phyloP scores from a whole-genome alignment of 2,888 invertebrate species.

The Macrostomum cliftonense region DNA sequence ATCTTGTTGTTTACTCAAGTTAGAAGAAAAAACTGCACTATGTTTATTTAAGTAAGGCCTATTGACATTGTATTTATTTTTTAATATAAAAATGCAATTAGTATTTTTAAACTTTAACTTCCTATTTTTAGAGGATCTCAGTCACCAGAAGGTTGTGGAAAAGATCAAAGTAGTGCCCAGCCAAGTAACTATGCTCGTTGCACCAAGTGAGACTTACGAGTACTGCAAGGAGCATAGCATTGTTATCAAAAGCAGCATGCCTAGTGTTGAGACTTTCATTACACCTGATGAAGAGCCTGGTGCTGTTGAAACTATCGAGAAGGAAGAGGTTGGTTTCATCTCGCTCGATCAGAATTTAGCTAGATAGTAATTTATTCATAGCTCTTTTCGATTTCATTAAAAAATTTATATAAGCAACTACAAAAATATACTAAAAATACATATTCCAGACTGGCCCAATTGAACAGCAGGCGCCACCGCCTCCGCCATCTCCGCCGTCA shows the following conservation, averaged over 20 bases:
- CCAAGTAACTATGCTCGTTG: conserved; percentile 1
- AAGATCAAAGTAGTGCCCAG: conserved; percentile 1
- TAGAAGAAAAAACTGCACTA: no score
- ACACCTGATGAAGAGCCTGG: not conserved
- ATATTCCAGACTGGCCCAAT: no score
- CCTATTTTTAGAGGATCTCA: not conserved
- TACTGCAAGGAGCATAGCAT: conserved; percentile 3
- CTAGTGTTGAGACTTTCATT: not conserved
- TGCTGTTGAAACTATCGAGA: not conserved
- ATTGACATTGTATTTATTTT: no score
- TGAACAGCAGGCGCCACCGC: not conserved
- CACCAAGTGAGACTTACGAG: not conserved
- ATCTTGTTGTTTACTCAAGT: no score
- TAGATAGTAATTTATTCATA: no score
- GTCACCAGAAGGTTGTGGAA: conserved; percentile 6
- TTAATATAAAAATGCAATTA: no score
- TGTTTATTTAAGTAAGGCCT: no score
- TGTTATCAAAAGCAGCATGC: conserved; percentile 1
- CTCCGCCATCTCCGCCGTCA: not conserved
- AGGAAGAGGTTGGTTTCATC: not conserved
- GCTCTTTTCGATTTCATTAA: no score
- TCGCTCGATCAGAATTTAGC: no score
- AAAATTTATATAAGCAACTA: no score
- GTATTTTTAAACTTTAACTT: no score
- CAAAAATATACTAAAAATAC: no score